These are phyloP conservation scores for Dorcus parallelipipedus DNA, from an alignment of 2,888 invertebrate species.

Conservation along the genomic window DNA sequence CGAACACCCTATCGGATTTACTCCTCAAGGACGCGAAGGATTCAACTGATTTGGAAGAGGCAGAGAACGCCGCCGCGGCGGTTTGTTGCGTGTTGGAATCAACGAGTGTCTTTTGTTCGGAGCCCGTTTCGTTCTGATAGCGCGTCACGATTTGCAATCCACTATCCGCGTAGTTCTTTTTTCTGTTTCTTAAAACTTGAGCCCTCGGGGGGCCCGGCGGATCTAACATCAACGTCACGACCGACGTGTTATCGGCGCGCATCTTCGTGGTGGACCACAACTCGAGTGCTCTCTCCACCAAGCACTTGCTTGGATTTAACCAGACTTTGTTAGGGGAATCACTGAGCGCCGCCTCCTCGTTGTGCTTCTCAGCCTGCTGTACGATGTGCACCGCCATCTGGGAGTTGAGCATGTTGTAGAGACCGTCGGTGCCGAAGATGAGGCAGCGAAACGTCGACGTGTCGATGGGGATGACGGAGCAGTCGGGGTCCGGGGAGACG, in stretches of 20 bases:
- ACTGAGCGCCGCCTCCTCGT: slow-evolving; percentile 63
- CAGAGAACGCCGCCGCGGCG: not conserved
- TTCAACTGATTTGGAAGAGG: not conserved
- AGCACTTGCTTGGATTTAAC: slow-evolving; percentile 88
- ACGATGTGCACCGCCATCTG: slow-evolving; percentile 82
- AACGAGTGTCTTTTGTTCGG: too few relatives aligned
- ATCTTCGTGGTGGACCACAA: slow-evolving; percentile 81
- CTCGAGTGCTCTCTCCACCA: slow-evolving; percentile 79
- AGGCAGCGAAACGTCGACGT: slow-evolving; percentile 77
- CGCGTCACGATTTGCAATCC: slow-evolving; percentile 44
- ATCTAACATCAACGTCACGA: slow-evolving; percentile 87
- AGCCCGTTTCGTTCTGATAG: slow-evolving; percentile 22
- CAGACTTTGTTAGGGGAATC: slow-evolving; percentile 53
- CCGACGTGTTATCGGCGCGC: slow-evolving; percentile 95
- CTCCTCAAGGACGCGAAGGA: not conserved
- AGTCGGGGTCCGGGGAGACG: slow-evolving; percentile 97
- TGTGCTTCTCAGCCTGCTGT: slow-evolving; percentile 75
- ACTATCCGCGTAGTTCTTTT: slow-evolving; percentile 33
- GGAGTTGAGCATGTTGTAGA: slow-evolving; percentile 93
- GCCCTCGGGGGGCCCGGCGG: slow-evolving; percentile 78
- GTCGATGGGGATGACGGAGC: slow-evolving; percentile 79
- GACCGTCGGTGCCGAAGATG: slow-evolving; percentile 93
- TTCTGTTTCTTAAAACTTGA: slow-evolving; percentile 54
- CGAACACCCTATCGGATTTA: slow-evolving; percentile 24
- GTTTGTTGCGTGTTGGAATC: too few relatives aligned